Conservation (phyloP, 2,888 invertebrate genomes). For the Pantelozetes paolii region DNA sequence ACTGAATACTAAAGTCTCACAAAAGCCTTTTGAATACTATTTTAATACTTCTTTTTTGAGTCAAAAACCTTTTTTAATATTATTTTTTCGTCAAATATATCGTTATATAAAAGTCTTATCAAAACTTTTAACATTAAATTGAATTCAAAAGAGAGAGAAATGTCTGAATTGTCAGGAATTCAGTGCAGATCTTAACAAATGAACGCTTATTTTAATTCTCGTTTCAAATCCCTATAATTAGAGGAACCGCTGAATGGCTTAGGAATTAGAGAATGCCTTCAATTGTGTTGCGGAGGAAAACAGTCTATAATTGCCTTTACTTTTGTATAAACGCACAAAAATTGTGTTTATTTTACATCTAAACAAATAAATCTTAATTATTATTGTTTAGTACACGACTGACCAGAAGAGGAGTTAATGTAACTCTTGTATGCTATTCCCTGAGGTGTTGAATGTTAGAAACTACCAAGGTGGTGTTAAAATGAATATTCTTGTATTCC, state of each 20-base stretch:
- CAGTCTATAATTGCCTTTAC: too few species aligned
- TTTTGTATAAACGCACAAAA: too few species aligned
- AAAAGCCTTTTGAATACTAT: background rate
- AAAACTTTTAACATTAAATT: background rate
- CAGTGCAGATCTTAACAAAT: background rate
- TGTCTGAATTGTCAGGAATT: background rate
- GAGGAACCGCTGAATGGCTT: background rate
- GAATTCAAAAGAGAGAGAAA: background rate
- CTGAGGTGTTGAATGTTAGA: too few species aligned
- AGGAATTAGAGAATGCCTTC: background rate
- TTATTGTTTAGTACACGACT: too few species aligned
- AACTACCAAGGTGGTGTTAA: too few species aligned
- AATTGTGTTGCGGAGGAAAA: too few species aligned
- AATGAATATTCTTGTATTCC: too few species aligned
- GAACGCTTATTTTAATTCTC: background rate
- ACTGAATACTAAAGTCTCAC: background rate
- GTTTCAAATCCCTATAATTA: background rate
- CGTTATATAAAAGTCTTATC: conserved; percentile 6
- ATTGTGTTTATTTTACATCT: too few species aligned
- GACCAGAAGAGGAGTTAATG: too few species aligned
- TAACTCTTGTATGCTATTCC: too few species aligned
- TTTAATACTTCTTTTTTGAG: background rate
- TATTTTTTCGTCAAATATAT: background rate
- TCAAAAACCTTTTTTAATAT: background rate
- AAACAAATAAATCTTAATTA: too few species aligned